A percentile compares a stretch with the other conserved stretches of the same genome.
Conservation (phyloP, 2,888 invertebrate species). For the Pandemis cinnamomeana region DNA sequence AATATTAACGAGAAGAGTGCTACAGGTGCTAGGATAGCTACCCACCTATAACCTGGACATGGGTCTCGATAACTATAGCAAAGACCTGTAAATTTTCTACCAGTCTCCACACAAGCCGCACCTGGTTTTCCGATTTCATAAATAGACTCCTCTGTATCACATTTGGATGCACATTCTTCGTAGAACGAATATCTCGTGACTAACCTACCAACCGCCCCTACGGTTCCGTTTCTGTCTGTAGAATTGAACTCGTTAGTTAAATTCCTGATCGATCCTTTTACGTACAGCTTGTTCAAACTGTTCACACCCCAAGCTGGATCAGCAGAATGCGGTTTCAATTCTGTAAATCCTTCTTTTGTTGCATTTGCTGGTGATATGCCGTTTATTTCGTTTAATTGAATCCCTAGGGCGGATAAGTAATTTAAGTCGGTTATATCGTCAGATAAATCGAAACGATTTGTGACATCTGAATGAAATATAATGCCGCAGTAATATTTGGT, state of each 20-base stretch:
- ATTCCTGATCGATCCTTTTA: conserved; percentile 58
- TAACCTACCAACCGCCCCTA: conserved; percentile 61
- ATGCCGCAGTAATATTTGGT: conserved; percentile 71
- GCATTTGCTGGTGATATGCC: not conserved
- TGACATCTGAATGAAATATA: conserved; percentile 55
- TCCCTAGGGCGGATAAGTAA: conserved; percentile 55
- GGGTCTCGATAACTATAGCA: conserved; percentile 74
- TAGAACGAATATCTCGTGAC: conserved; percentile 67
- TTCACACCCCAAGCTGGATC: conserved; percentile 55
- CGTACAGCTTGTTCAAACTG: conserved; percentile 59
- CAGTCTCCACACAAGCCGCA: conserved; percentile 64
- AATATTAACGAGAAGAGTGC: conserved; percentile 73
- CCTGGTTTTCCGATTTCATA: conserved; percentile 66
- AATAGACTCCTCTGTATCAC: conserved; percentile 66
- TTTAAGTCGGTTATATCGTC: conserved; percentile 49
- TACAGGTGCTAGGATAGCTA: conserved; percentile 72
- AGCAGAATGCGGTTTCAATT: not conserved
- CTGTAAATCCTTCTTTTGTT: conserved; percentile 8
- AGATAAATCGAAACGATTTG: conserved; percentile 33
- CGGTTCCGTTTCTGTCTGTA: conserved; percentile 60
- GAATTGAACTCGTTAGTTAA: not conserved
- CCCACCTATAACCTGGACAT: conserved; percentile 69
- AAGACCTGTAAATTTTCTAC: conserved; percentile 62
- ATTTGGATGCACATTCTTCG: conserved; percentile 60
- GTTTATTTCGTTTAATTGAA: conserved; percentile 47